Conservation (phyloP, 2,888 invertebrate genomes). For the Pecten maximus region DNA sequence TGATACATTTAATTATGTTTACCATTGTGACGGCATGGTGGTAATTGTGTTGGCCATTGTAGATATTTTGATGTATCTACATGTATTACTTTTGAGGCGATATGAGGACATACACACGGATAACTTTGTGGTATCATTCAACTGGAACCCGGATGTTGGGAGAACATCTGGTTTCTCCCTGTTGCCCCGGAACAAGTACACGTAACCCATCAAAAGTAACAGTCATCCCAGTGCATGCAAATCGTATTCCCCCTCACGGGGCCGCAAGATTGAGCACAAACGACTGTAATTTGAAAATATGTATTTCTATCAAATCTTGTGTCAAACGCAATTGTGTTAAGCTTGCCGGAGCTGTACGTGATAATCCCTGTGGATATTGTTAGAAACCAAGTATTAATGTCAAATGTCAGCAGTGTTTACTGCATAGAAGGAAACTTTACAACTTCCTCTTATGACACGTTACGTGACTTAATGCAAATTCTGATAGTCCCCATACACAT, state of each 20-base stretch:
- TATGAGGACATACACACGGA: too few relatives aligned
- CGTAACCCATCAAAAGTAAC: neutral
- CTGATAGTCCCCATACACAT: neutral
- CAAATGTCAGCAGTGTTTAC: neutral
- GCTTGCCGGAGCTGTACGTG: neutral
- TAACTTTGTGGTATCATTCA: too few relatives aligned
- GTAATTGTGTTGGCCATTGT: neutral
- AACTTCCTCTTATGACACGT: neutral
- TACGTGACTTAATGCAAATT: neutral
- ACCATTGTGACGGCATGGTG: too few relatives aligned
- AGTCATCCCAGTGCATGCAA: neutral
- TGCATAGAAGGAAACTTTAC: neutral
- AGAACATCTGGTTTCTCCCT: too few relatives aligned
- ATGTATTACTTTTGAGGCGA: too few relatives aligned
- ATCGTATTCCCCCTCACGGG: neutral
- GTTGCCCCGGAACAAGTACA: neutral
- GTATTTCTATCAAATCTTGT: neutral
- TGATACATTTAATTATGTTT: too few relatives aligned
- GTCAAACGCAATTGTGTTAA: neutral
- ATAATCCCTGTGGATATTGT: neutral
- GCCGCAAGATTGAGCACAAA: neutral
- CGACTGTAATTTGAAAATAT: neutral
- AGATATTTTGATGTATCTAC: neutral
- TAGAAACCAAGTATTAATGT: neutral
- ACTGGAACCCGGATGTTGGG: too few relatives aligned